phyloP scores from a whole-genome alignment of 2,113 vertebrate species.

The Gila orcuttii region DNA sequence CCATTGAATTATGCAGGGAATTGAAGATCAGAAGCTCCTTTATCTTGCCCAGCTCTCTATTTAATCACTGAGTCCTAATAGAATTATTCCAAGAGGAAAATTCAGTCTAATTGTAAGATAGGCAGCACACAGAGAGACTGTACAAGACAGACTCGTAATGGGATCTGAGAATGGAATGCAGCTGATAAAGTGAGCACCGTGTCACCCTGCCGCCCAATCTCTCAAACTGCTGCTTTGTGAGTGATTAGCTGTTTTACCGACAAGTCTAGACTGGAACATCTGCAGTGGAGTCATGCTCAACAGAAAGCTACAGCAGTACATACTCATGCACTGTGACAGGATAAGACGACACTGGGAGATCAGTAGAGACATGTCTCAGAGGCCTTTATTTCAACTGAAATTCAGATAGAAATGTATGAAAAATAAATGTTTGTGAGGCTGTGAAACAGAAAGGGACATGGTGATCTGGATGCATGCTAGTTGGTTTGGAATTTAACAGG shows the following conservation, averaged over 20 bases:
- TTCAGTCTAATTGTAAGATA: conserved; percentile 45
- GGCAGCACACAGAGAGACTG: conserved; percentile 1
- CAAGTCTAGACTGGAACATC: conserved; percentile 68
- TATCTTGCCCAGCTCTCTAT: conserved; percentile 45
- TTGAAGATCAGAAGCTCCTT: conserved; percentile 38
- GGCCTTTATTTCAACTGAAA: not conserved
- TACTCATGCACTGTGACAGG: not conserved
- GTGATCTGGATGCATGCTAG: not conserved
- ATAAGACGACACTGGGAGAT: not conserved
- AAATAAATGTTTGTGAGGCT: not conserved
- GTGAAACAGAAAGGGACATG: not conserved
- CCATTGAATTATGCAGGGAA: conserved; percentile 29
- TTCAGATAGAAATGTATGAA: not conserved
- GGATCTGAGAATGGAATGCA: conserved; percentile 49
- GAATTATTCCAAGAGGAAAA: conserved; percentile 47
- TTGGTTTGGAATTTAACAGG: not conserved
- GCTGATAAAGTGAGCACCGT: conserved; percentile 22
- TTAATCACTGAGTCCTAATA: conserved; percentile 51
- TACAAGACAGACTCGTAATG: conserved; percentile 50
- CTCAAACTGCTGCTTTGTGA: conserved; percentile 57
- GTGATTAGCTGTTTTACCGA: conserved; percentile 50
- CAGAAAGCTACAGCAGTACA: conserved; percentile 51
- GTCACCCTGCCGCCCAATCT: conserved; percentile 26
- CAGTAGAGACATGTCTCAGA: not conserved
- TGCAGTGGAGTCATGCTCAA: conserved; percentile 42